Evolutionary conservation across 2,797 vertebrate genomes (phyloP), one percentile per base, ranked within the genome.

Genomic region (Spheniscus humboldti): DNA sequence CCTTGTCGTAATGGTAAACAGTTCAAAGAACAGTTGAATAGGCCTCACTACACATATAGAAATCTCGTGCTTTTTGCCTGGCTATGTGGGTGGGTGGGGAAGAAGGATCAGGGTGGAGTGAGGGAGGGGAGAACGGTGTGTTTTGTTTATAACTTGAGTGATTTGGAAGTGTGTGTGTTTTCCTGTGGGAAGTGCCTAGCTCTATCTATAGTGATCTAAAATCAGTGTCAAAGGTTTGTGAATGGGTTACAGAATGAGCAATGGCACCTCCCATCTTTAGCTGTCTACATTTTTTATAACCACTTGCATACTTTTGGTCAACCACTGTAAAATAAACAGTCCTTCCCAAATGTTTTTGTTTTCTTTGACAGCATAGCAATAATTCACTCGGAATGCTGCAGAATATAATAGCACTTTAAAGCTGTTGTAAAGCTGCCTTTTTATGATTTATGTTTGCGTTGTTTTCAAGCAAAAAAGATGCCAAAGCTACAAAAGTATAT

Each of bases 301-400:
- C 98, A 90, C 98, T 98, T 90, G 89, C 98, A 98, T 98, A 98
- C 95, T 98, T 98, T 98, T 98, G 98, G 98, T 98, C 98, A 98
- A 98, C 98, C 98, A 96, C 98, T 98, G 97, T 98, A 98, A 98
- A 98, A 98, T 97, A 98, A 98, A 98, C 97, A 98, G 97, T 97
- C 97, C 96, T 98, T 98, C 97, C 97, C 97, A 98, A 98, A 98
- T 98, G 97, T 98, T 98, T 98, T 98, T 98, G 97, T 98, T 98
- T 98, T 98, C 97, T 98, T 98, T 98, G 97, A 98, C 97, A 98
- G 98, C 94, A 92, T 77, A 97, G 98, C 96, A 98, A 96, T 98
- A 98, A 98, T 96, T 98, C 98, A 98, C 94, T 97, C 94, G 96
- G 97, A 98, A 98, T 96, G 94, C 96, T 96, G 90, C 59, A 97